Conservation (phyloP, 2,888 invertebrate species). For the Eustalomyia histrio region DNA sequence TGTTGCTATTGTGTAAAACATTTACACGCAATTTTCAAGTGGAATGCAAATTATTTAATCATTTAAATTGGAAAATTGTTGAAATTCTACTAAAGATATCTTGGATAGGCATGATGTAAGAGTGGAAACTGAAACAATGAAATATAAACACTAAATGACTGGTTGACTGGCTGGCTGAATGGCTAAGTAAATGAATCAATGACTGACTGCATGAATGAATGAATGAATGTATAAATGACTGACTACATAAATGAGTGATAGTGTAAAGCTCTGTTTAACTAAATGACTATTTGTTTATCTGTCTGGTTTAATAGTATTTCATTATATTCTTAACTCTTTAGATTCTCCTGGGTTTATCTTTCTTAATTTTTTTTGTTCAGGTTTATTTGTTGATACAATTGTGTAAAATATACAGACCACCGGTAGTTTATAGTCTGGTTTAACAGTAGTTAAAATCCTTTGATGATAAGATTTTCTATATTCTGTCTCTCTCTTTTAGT, state of each 20-base stretch:
- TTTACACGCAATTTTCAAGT: conserved; percentile 78
- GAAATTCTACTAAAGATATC: conserved; percentile 70
- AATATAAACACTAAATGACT: conserved; percentile 27
- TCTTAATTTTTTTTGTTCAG: neutral
- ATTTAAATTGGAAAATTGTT: conserved; percentile 78
- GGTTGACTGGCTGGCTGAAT: conserved; percentile 27
- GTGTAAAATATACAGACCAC: conserved; percentile 22
- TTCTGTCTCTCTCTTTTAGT: conserved; percentile 1
- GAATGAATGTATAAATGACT: conserved; percentile 19
- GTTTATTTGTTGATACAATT: neutral
- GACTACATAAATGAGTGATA: conserved; percentile 39
- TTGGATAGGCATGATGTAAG: conserved; percentile 47
- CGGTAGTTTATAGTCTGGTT: conserved; percentile 8
- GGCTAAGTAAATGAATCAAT: conserved; percentile 11
- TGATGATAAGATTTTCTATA: conserved; percentile 26
- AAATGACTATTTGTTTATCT: conserved; percentile 37
- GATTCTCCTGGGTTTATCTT: neutral
- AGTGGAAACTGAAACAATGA: neutral
- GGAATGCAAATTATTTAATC: conserved; percentile 78
- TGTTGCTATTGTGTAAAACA: conserved; percentile 66
- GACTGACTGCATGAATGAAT: conserved; percentile 10
- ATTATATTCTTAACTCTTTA: conserved; percentile 30
- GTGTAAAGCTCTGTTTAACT: neutral
- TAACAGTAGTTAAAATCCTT: conserved; percentile 19
- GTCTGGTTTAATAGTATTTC: conserved; percentile 40